Conservation (phyloP, 2,113 vertebrate genomes). For the Rhinogobius similis region DNA sequence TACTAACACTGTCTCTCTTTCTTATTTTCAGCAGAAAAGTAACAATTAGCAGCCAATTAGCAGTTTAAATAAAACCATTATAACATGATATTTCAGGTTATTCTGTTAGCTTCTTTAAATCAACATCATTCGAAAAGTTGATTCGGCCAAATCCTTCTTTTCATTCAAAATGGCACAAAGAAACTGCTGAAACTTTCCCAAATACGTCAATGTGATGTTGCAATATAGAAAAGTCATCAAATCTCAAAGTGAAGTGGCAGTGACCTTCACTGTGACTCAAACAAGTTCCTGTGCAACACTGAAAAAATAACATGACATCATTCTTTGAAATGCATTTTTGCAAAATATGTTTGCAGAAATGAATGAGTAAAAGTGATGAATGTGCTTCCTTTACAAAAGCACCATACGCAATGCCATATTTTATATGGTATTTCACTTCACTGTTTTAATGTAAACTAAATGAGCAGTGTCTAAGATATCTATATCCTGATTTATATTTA, state of each 20-base stretch:
- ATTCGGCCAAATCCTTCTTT: background rate
- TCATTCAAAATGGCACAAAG: background rate
- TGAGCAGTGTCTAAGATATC: too few relatives aligned
- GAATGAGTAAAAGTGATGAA: background rate
- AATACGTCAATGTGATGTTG: background rate
- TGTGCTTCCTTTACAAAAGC: background rate
- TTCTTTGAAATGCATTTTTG: background rate
- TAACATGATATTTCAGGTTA: too few relatives aligned
- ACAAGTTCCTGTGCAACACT: background rate
- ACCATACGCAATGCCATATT: background rate
- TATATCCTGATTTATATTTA: too few relatives aligned
- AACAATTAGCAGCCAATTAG: conserved; percentile 20
- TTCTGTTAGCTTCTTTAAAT: background rate
- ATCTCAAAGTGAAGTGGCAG: background rate
- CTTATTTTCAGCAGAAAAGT: conserved; percentile 13
- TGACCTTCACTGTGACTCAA: background rate
- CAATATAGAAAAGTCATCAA: background rate
- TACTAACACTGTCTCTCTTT: too few relatives aligned
- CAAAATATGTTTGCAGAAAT: background rate
- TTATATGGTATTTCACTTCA: background rate
- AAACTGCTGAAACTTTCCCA: background rate
- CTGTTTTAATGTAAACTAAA: too few relatives aligned
- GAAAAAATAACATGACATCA: background rate
- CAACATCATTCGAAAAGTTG: background rate
- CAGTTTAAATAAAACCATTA: too few relatives aligned